These are phyloP conservation scores for Steromphala cineraria DNA, from an alignment of 2,888 invertebrate genomes.

Conservation along the genomic window DNA sequence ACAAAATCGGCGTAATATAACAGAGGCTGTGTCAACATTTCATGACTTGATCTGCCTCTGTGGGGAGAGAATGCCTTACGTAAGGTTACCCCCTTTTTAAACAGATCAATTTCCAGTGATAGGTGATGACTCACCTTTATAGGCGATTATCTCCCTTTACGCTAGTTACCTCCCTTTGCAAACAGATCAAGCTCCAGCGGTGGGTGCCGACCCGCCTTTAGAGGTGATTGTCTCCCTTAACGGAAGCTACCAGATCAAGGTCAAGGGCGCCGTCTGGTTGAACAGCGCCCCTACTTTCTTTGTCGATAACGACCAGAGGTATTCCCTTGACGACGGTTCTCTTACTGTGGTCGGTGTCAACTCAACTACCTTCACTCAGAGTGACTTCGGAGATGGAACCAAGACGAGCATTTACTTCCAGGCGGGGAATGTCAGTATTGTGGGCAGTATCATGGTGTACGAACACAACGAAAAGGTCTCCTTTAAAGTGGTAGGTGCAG, in stretches of 20 bases:
- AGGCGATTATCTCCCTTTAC: not conserved
- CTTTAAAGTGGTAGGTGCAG: slow-evolving; percentile 27
- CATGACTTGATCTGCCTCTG: no score
- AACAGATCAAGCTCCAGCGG: not conserved
- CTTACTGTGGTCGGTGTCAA: slow-evolving; percentile 33
- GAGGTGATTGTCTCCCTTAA: slow-evolving; percentile 22
- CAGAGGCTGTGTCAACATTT: no score
- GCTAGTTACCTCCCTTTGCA: not conserved
- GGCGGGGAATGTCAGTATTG: slow-evolving; percentile 19
- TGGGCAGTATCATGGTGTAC: slow-evolving; percentile 22
- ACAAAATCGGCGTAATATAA: no score
- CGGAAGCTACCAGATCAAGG: slow-evolving; percentile 38
- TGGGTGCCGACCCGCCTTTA: not conserved
- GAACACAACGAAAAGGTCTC: not conserved
- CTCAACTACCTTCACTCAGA: not conserved
- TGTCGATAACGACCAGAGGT: slow-evolving; percentile 42
- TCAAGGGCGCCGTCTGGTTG: slow-evolving; percentile 39
- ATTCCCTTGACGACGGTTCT: slow-evolving; percentile 34
- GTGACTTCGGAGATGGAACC: not conserved
- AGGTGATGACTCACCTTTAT: not conserved
- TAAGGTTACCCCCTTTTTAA: no score
- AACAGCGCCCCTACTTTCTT: slow-evolving; percentile 48
- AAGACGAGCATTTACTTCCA: slow-evolving; percentile 12
- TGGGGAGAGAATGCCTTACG: no score
- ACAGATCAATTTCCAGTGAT: no score